Evolutionary conservation across 1,140 invertebrate genomes (phyloP), one percentile per base, ranked within the genome.

Genomic region (Kradibia gibbosae): DNA sequence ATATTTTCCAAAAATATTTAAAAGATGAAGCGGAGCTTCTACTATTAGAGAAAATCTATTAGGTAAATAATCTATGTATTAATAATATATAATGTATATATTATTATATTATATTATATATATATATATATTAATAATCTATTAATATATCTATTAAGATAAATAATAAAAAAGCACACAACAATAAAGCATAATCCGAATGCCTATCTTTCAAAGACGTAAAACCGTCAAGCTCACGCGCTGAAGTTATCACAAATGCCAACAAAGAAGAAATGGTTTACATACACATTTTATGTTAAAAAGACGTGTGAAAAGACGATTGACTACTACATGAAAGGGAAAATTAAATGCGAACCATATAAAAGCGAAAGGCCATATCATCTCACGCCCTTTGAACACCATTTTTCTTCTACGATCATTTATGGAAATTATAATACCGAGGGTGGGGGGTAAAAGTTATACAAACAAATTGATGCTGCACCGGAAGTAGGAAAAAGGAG

Each of bases 231-330:
- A 62, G 48, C 39, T 70, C 50, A 57, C 48, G 67, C 50, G 42
- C 77, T 31, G 75, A 73, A 34, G 76, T 80, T 71, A 78, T 71
- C 65, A 5, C 5, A 7, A 42, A 3, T 15, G 25, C 17, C 0
- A 48, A 39, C n/a, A 36, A 36, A 28, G 17, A 71, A 79, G 36
- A 73, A 80, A 60, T 50, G 53, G 53, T 25, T 80, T 50, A 80
- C 70, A 39, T n/a, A 50, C 39, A 36, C 55, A 79, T 45, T 55
- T 39, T 25, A 76, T 28, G 65, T 78, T 48, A 71, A 70, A 62
- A 70, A 70, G 39, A 34, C 39, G 39, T 31, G 42, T 48, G 75
- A 70, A 39, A 72, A 72, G 48, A 79, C 8, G 34, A 71, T 36
- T 65, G 31, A 45, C 67, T 11, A 42, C 0, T n/a, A 20, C 13